These are phyloP conservation scores for Epicauta chinensis DNA, from an alignment of 1,140 invertebrate genomes.

Conservation along the genomic window DNA sequence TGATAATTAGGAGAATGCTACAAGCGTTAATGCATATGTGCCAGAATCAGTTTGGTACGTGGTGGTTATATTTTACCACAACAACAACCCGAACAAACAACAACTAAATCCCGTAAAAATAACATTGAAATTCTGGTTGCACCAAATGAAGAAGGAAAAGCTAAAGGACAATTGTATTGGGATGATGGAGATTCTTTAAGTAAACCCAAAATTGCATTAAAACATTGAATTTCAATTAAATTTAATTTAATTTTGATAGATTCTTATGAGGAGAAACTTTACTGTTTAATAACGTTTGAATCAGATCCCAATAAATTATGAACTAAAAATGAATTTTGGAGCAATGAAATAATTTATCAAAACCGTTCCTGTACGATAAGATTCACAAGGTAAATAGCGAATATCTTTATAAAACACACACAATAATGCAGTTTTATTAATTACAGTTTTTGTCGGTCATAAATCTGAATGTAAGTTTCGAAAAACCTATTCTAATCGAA, in stretches of 20 bases:
- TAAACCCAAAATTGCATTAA: constrained; percentile 43
- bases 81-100: constrained; percentile 58
- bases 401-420: neutral
- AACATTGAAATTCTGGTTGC: constrained; percentile 56
- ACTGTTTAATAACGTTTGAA: constrained; percentile 51
- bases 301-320: constrained; percentile 45
- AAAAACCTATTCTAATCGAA: constrained; percentile 22
- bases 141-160: constrained; percentile 48
- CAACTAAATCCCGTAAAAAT: constrained; percentile 55
- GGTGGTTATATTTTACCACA: constrained; percentile 67
- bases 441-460: constrained; percentile 36
- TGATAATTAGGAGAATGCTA: constrained; percentile 30
- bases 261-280: constrained; percentile 53
- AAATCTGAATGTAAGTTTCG: constrained; percentile 31
- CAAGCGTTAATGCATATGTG: constrained; percentile 51
- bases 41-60: constrained; percentile 70
- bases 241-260: constrained; percentile 42
- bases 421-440: constrained; percentile 2
- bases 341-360: constrained; percentile 40
- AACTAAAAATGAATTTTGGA: constrained; percentile 47
- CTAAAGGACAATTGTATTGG: constrained; percentile 64
- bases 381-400: constrained; percentile 23
- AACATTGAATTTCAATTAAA: constrained; percentile 9
- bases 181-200: constrained; percentile 70
- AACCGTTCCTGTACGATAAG: constrained; percentile 30